Evolutionary conservation across 1,140 invertebrate species (phyloP).

Genomic region (Chrysomallon squamiferum): DNA sequence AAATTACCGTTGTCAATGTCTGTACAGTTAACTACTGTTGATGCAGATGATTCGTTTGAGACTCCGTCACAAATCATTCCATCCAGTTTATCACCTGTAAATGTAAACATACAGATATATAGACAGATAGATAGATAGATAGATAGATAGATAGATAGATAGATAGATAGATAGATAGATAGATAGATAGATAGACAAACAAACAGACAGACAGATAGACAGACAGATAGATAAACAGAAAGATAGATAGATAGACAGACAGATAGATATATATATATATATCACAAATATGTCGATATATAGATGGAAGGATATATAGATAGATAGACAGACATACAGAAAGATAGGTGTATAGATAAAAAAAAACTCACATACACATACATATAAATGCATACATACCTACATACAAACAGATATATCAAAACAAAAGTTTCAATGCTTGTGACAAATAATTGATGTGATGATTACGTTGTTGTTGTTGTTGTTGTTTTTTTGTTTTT

Average conservation of each 20-base stretch:
- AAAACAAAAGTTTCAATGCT: too few relatives aligned
- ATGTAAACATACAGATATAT: neutral
- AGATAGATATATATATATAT: neutral
- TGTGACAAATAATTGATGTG: too few relatives aligned
- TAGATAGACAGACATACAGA: too few relatives aligned
- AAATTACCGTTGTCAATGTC: slow-evolving; percentile 45
- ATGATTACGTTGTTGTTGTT: too few relatives aligned
- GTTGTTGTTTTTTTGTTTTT: too few relatives aligned
- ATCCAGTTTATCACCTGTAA: slow-evolving; percentile 42
- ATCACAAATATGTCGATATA: too few relatives aligned
- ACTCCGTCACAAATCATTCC: slow-evolving; percentile 47
- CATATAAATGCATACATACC: too few relatives aligned
- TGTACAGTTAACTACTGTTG: slow-evolving; percentile 47
- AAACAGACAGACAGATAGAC: neutral
- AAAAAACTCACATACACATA: too few relatives aligned
- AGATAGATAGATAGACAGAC: neutral
- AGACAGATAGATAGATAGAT: neutral
- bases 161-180: neutral
- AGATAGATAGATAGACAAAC: neutral
- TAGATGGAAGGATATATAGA: too few relatives aligned
- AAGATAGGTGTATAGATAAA: too few relatives aligned
- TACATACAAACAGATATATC: too few relatives aligned
- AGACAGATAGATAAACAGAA: neutral
- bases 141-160: neutral
- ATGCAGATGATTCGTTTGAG: slow-evolving; percentile 43